phyloP scores from a whole-genome alignment of 2,797 vertebrate genomes.

The Alosa sapidissima region DNA sequence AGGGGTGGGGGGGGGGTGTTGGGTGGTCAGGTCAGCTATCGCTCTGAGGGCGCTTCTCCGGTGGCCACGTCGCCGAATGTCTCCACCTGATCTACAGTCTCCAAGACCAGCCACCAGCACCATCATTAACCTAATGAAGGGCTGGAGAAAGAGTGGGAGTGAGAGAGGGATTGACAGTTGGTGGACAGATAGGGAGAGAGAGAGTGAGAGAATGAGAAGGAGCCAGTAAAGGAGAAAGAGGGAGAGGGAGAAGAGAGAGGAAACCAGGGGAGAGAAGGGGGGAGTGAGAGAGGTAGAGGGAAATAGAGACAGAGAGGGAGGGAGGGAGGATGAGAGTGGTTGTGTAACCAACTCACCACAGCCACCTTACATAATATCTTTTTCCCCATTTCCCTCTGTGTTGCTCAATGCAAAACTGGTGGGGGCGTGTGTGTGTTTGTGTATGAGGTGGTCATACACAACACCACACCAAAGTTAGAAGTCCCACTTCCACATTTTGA shows the following conservation, averaged over 20 bases:
- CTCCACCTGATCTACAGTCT: slow-evolving; percentile 16
- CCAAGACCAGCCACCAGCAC: background rate
- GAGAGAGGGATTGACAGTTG: background rate
- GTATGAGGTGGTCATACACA: background rate
- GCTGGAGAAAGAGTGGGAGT: background rate
- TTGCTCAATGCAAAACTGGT: slow-evolving; percentile 16
- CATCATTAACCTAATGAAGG: slow-evolving; percentile 11
- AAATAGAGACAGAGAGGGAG: background rate
- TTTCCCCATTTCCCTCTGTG: slow-evolving; percentile 3
- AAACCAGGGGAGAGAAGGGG: background rate
- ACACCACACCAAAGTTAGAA: background rate
- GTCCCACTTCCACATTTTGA: background rate
- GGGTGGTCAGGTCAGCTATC: background rate
- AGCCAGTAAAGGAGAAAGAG: background rate
- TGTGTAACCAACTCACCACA: slow-evolving; percentile 16
- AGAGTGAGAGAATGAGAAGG: background rate
- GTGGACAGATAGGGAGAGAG: background rate
- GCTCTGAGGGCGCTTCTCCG: background rate
- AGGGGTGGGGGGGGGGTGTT: background rate
- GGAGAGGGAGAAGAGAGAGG: background rate
- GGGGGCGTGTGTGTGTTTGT: background rate
- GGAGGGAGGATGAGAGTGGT: background rate
- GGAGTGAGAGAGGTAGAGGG: background rate
- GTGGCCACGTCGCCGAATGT: background rate
- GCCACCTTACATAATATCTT: slow-evolving; percentile 1